These are phyloP conservation scores for Phalera bucephala DNA, from an alignment of 2,888 invertebrate species.

Conservation along the genomic window DNA sequence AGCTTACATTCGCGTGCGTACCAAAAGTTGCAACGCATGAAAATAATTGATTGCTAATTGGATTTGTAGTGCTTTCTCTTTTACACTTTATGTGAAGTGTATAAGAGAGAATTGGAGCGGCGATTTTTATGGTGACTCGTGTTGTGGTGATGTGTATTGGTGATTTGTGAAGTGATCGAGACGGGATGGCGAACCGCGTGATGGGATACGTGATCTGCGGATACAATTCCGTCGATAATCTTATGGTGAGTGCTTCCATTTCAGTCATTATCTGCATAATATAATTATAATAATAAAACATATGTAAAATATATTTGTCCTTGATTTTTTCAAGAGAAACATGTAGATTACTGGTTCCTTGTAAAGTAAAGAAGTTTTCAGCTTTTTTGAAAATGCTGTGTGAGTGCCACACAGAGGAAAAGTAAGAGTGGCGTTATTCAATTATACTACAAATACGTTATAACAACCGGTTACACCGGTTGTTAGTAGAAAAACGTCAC, in stretches of 20 bases:
- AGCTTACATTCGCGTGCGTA: constrained; percentile 21
- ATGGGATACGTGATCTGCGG: constrained; percentile 85
- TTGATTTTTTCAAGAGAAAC: too few relatives aligned
- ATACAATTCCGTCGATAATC: constrained; percentile 82
- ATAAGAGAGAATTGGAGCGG: constrained; percentile 19
- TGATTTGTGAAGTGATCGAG: constrained; percentile 33
- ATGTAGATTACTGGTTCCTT: too few relatives aligned
- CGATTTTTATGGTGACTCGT: constrained; percentile 17
- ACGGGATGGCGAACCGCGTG: constrained; percentile 73
- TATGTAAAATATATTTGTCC: too few relatives aligned
- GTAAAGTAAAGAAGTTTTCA: too few relatives aligned
- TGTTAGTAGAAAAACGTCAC: too few relatives aligned
- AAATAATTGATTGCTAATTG: constrained; percentile 28
- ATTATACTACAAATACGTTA: too few relatives aligned
- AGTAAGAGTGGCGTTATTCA: too few relatives aligned
- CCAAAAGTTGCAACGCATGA: constrained; percentile 20
- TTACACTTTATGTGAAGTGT: constrained; percentile 23
- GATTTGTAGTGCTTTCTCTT: constrained; percentile 32
- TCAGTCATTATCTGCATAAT: too few relatives aligned
- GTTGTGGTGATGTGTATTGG: constrained; percentile 27
- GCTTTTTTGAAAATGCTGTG: too few relatives aligned
- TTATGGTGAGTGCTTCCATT: constrained; percentile 77
- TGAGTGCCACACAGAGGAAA: too few relatives aligned
- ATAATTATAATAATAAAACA: too few relatives aligned
- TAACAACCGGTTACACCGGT: too few relatives aligned